Evolutionary conservation across 2,113 vertebrate species (phyloP).

Genomic region (Myodes glareolus): DNA sequence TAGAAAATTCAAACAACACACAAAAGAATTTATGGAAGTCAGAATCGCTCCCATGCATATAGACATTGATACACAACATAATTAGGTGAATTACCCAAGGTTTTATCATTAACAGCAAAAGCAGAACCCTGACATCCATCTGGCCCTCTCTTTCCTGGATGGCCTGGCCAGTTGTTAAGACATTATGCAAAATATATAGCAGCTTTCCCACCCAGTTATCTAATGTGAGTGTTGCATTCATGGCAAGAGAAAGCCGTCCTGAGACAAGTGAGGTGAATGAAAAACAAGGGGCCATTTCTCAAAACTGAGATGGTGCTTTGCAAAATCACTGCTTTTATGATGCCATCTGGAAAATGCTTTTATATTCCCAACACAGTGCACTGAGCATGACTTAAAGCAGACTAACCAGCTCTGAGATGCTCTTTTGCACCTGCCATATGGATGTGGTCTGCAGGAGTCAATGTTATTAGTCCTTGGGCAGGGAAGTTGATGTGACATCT

Average conservation of each 20-base stretch:
- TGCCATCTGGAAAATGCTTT: constrained; percentile 79
- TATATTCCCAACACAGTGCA: constrained; percentile 57
- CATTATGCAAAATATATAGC: constrained; percentile 11
- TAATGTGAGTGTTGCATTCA: constrained; percentile 55
- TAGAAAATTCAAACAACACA: background rate
- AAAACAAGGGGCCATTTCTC: constrained; percentile 67
- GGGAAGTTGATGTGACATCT: constrained; percentile 57
- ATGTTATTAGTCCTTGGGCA: constrained; percentile 54
- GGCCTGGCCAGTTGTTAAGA: background rate
- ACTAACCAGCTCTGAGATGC: constrained; percentile 60
- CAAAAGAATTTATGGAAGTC: constrained; percentile 6
- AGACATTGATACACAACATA: background rate
- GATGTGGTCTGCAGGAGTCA: constrained; percentile 50
- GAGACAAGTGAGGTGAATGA: constrained; percentile 37
- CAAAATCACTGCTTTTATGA: constrained; percentile 71
- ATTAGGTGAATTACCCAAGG: constrained; percentile 29
- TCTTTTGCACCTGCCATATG: constrained; percentile 64
- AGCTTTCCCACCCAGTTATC: background rate
- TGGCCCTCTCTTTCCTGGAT: constrained; percentile 13
- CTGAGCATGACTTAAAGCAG: constrained; percentile 70
- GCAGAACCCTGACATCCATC: background rate
- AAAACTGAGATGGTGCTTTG: constrained; percentile 69
- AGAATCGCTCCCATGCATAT: background rate
- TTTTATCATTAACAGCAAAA: background rate
- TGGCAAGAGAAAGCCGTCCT: constrained; percentile 48